phyloP scores from a whole-genome alignment of 2,113 vertebrate genomes.

The Corvus moneduloides region DNA sequence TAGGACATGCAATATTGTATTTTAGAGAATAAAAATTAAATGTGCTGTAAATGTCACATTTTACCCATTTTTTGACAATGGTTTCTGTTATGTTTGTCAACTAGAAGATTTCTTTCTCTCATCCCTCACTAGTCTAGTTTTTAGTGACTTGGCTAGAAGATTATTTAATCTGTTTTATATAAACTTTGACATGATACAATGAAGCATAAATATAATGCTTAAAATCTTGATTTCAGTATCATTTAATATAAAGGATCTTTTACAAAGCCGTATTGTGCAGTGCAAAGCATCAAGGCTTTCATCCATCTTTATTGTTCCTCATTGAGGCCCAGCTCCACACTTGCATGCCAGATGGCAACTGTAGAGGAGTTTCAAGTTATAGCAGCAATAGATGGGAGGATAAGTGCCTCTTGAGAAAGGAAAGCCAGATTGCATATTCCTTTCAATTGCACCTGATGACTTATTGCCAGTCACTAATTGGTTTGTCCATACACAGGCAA shows the following conservation, averaged over 20 bases:
- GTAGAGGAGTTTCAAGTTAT: conserved; percentile 52
- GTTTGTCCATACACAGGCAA: conserved; percentile 14
- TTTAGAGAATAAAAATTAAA: neutral
- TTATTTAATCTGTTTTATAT: conserved; percentile 43
- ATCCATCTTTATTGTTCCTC: conserved; percentile 53
- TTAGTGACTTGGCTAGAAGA: neutral
- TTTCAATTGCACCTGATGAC: conserved; percentile 46
- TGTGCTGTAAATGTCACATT: neutral
- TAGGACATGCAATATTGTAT: neutral
- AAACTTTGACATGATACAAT: neutral
- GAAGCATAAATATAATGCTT: neutral
- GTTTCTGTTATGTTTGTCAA: neutral
- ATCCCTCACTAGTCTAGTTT: neutral
- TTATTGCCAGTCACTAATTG: conserved; percentile 49
- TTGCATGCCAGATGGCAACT: conserved; percentile 52
- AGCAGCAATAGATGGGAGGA: conserved; percentile 9
- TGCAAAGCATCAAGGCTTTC: neutral
- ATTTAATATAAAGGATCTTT: conserved; percentile 38
- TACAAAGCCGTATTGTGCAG: neutral
- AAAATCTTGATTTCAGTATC: conserved; percentile 11
- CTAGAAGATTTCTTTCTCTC: neutral
- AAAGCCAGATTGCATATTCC: conserved; percentile 30
- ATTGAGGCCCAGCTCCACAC: conserved; percentile 40
- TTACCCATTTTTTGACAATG: neutral
- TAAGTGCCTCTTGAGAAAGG: conserved; percentile 42